Evolutionary conservation across 2,113 vertebrate species (phyloP), one percentile per base, ranked within the genome.

Genomic region (Microcebus murinus): DNA sequence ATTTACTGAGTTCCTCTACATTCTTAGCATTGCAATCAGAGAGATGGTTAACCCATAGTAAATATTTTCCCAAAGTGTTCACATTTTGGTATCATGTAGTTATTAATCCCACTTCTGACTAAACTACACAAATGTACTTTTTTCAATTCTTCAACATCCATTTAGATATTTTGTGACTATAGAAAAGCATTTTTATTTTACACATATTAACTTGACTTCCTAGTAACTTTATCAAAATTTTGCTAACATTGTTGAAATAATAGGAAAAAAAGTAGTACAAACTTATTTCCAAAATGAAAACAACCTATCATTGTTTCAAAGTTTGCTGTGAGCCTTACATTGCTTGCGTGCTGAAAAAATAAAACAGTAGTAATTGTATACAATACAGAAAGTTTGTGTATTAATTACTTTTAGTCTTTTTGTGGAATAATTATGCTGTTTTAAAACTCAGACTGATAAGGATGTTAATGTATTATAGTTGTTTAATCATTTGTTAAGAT

Each of bases 131-230:
- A 87, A 73, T 17, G 7, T 61, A 10, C 52, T 79, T 92, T 25
- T 88, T 65, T 73, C 27, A 82, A 4, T 80, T 90, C 29, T 93
- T 88, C 11, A 57, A 48, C 50, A 61, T 83, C 27, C 18, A 45
- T 73, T 93, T 93, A 59, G 14, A n/a, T 88, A 21, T 70, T 71
- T 73, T 82, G 27, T 94, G 29, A 11, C 90, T 91, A 73, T 7
- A 59, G 17, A 94, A 82, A 61, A 83, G 4, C 29, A 25, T 63
- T 90, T 86, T 94, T 86, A 82, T 94, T 82, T 95, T 86, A 42
- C 1, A 34, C 52, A 29, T 21, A 20, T 25, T 55, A 81, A 45
- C 94, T 91, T 90, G 8, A 27, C 5, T 59, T 73, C 20, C 10
- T 10, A 50, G 6, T 80, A 74, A 90, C 31, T 80, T 91, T 48